Evolutionary conservation across 2,888 invertebrate genomes (phyloP).

Genomic region (Lasioglossum marginatum): DNA sequence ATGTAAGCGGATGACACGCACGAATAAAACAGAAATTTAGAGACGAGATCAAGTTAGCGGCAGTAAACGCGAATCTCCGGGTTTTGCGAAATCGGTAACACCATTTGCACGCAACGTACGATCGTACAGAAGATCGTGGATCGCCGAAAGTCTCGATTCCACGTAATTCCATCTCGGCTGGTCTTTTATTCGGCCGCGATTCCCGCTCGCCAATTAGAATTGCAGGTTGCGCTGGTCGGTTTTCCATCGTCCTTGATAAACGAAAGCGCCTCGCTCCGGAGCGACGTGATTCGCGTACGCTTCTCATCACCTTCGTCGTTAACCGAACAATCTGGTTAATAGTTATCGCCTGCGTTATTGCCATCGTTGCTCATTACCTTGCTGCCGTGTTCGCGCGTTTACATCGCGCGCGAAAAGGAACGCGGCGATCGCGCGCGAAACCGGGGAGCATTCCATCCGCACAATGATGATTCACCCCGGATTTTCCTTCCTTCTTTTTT

Average conservation of each 20-base stretch:
- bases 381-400: slow-evolving; percentile 40
- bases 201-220: slow-evolving; percentile 50
- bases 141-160: slow-evolving; percentile 26
- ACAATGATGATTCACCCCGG: slow-evolving; percentile 42
- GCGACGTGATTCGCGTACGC: slow-evolving; percentile 52
- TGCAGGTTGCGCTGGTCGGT: slow-evolving; percentile 19
- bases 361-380: slow-evolving; percentile 55
- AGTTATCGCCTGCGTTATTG: slow-evolving; percentile 61
- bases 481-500: neutral
- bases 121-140: slow-evolving; percentile 24
- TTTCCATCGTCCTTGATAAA: slow-evolving; percentile 60
- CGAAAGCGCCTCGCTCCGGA: slow-evolving; percentile 57
- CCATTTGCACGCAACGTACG: slow-evolving; percentile 32
- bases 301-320: slow-evolving; percentile 62
- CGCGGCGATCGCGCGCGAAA: slow-evolving; percentile 14
- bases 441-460: slow-evolving; percentile 37
- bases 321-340: slow-evolving; percentile 60
- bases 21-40: neutral
- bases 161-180: slow-evolving; percentile 34
- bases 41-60: neutral
- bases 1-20: neutral
- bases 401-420: slow-evolving; percentile 40
- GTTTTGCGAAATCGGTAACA: slow-evolving; percentile 16
- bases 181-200: slow-evolving; percentile 49
- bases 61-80: neutral